These are phyloP conservation scores for Eciton burchellii DNA, from an alignment of 1,140 invertebrate genomes.

Conservation along the genomic window DNA sequence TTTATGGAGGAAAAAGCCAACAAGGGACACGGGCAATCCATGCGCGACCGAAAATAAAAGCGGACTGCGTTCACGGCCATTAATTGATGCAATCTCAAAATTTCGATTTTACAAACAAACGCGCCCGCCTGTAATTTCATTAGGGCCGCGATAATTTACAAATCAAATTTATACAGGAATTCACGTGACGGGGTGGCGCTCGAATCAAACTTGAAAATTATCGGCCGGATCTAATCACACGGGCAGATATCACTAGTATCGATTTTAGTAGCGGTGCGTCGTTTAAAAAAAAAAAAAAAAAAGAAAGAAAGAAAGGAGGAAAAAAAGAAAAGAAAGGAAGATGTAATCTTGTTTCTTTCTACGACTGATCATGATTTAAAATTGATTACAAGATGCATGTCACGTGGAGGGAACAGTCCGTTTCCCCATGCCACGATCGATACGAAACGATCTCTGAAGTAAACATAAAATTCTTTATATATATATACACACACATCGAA, in stretches of 20 bases:
- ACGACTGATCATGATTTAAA: conserved; percentile 76
- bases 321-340: too few species aligned
- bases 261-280: neutral
- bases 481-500: neutral
- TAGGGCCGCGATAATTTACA: neutral
- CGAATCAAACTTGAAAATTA: neutral
- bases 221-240: neutral
- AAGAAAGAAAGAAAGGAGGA: too few species aligned
- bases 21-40: conserved; percentile 28
- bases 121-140: conserved; percentile 1
- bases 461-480: conserved; percentile 23
- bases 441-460: neutral
- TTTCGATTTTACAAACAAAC: conserved; percentile 12
- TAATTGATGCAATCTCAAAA: conserved; percentile 35
- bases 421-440: conserved; percentile 52
- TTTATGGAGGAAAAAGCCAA: conserved; percentile 2
- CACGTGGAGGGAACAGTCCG: conserved; percentile 74
- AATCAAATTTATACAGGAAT: conserved; percentile 1
- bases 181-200: neutral
- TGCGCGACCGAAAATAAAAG: conserved; percentile 25
- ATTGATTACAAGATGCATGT: conserved; percentile 76
- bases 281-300: too few species aligned
- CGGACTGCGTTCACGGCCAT: neutral
- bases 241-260: neutral
- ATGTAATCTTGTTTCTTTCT: neutral